A percentile compares a stretch with the other conserved stretches of the same genome.
phyloP scores from a whole-genome alignment of 1,140 invertebrate species.

The Phortica variegata region DNA sequence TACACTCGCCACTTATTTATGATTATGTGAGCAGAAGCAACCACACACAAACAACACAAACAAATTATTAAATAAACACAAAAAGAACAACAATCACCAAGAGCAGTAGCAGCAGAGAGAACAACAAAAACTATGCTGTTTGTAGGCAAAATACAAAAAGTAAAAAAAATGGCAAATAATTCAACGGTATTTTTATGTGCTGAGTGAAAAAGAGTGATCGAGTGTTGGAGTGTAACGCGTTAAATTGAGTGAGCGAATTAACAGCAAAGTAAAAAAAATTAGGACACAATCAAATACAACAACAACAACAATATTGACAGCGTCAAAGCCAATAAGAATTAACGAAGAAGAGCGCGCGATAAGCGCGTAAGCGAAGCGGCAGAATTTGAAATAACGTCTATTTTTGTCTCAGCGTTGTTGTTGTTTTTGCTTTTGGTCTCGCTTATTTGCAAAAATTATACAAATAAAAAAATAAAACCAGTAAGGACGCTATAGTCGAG shows the following conservation, averaged over 20 bases:
- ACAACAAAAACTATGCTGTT: slow-evolving; percentile 41
- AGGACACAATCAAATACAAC: not conserved
- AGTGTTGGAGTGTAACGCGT: slow-evolving; percentile 5
- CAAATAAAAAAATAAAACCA: too few relatives aligned
- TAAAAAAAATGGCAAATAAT: slow-evolving; percentile 26
- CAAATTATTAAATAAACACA: slow-evolving; percentile 50
- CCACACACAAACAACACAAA: slow-evolving; percentile 11
- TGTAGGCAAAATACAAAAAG: slow-evolving; percentile 17
- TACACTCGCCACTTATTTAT: too few relatives aligned
- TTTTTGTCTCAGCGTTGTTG: too few relatives aligned
- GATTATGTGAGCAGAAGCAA: slow-evolving; percentile 6
- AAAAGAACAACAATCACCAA: not conserved
- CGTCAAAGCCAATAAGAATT: not conserved
- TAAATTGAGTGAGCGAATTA: not conserved
- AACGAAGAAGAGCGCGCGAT: not conserved
- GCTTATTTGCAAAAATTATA: too few relatives aligned
- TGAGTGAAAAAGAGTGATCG: slow-evolving; percentile 23
- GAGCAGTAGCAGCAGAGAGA: slow-evolving; percentile 13
- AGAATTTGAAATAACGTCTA: too few relatives aligned
- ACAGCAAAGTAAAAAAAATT: not conserved
- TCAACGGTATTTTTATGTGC: slow-evolving; percentile 52
- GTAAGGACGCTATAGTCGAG: too few relatives aligned
- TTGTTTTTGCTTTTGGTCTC: too few relatives aligned
- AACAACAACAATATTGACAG: not conserved
- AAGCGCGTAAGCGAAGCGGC: not conserved